Evolutionary conservation across 1,140 invertebrate species (phyloP), one percentile per base, ranked within the genome.

Genomic region (Marisa cornuarietis): DNA sequence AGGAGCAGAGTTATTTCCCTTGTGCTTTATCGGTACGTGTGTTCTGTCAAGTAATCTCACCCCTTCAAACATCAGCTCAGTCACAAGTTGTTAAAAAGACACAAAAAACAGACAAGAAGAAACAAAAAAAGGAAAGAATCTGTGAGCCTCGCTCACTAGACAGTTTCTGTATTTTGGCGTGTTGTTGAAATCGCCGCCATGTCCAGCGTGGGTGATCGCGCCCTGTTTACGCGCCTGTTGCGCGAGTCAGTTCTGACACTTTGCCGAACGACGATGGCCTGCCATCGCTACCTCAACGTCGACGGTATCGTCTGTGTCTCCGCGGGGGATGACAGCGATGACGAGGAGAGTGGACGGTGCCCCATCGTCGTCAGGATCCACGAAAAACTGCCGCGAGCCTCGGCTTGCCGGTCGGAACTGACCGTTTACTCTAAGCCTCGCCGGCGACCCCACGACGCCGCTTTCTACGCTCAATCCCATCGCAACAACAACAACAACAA

Each of bases 301-400:
- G 87, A 88, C 61, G 87, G 87, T 10, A 87, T 88, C n/a, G 78
- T 88, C 42, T 87, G 86, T 68, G 81, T 88, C 61, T 83, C 84
- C 5, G 52, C 83, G 20, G 87, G 84, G 22, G 82, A 85, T 61
- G 82, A 84, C 26, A 75, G 76, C 14, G 81, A 88, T 22, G 85
- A 85, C 49, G 85, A 31, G 61, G 85, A 85, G 51, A 83, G 85
- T 66, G 79, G 81, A n/a, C 68, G 79, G 11, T 79, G 85, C n/a
- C 85, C 87, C 62, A 87, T 88, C 71, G 85, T 88, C 0, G 82
- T 87, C 62, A 87, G 85, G 73, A 83, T 88, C 18, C 86, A 87
- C 65, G 85, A 88, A 72, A 72, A 84, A 52, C 79, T 86, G 26
- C 75, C 75, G 18, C 79, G 79, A 31, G 49, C 52, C 11, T 11